phyloP scores from a whole-genome alignment of 2,888 invertebrate genomes.

The Spodoptera picta region DNA sequence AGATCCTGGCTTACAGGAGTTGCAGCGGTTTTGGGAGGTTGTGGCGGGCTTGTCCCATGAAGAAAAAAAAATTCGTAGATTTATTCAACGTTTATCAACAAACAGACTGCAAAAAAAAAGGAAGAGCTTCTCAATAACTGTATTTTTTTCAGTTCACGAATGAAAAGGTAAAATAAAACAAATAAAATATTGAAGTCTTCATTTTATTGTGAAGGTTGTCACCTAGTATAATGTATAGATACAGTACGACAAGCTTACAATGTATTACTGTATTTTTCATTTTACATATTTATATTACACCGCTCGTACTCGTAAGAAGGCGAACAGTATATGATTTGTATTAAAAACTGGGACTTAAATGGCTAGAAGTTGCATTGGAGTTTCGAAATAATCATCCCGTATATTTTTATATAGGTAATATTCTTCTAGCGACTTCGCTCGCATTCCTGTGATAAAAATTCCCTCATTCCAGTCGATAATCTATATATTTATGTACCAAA shows the following conservation, averaged over 20 bases:
- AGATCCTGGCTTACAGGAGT: no score
- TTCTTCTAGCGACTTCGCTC: no score
- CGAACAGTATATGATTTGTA: conserved; percentile 63
- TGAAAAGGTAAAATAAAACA: conserved; percentile 66
- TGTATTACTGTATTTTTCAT: conserved; percentile 83
- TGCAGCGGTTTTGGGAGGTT: no score
- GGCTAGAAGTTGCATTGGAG: conserved; percentile 46
- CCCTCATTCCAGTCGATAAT: no score
- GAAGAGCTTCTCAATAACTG: no score
- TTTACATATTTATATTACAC: conserved; percentile 67
- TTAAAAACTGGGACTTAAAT: conserved; percentile 64
- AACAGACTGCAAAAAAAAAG: no score
- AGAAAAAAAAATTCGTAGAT: no score
- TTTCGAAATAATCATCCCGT: conserved; percentile 33
- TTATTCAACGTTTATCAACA: no score
- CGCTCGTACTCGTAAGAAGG: conserved; percentile 61
- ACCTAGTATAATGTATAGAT: conserved; percentile 84
- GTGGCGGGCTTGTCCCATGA: no score
- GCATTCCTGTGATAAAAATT: no score
- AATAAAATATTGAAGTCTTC: conserved; percentile 80
- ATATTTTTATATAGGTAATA: neutral
- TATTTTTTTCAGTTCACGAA: no score
- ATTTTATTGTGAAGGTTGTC: conserved; percentile 87
- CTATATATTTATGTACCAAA: no score
- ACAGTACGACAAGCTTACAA: conserved; percentile 84